These are phyloP conservation scores for Hystrix cristata DNA, from an alignment of 2,113 vertebrate species.

Conservation along the genomic window DNA sequence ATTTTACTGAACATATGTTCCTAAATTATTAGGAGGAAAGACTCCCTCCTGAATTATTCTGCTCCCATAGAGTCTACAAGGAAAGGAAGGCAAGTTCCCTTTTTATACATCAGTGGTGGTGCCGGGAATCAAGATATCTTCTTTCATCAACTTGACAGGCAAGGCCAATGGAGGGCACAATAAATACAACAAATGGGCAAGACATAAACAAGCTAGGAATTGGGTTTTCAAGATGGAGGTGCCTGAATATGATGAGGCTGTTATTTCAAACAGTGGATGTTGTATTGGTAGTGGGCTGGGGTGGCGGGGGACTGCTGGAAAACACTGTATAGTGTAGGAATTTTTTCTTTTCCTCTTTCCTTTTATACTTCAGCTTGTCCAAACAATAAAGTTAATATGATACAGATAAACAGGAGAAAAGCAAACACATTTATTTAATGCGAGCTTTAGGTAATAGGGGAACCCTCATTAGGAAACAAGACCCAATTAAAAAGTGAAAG, in stretches of 20 bases:
- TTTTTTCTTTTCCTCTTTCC: not conserved
- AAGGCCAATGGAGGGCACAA: not conserved
- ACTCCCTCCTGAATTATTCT: not conserved
- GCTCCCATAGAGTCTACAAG: not conserved
- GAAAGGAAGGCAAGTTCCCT: not conserved
- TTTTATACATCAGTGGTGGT: not conserved
- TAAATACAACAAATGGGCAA: not conserved
- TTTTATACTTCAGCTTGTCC: not conserved
- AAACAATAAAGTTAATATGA: not conserved
- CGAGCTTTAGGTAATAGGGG: not conserved
- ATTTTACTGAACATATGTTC: not conserved
- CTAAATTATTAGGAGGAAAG: not conserved
- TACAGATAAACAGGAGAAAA: not conserved
- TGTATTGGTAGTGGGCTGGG: not conserved
- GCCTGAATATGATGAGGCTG: too few relatives aligned
- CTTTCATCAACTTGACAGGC: not conserved
- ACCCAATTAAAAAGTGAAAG: not conserved
- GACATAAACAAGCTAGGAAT: not conserved
- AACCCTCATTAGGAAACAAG: not conserved
- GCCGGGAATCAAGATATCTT: too few relatives aligned
- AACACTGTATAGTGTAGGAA: not conserved
- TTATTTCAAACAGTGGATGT: not conserved
- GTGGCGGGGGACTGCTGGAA: not conserved
- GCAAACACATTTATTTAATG: not conserved
- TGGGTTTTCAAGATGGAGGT: not conserved